Evolutionary conservation across 2,113 vertebrate genomes (phyloP), one percentile per base, ranked within the genome.

Genomic region (Mobula birostris): DNA sequence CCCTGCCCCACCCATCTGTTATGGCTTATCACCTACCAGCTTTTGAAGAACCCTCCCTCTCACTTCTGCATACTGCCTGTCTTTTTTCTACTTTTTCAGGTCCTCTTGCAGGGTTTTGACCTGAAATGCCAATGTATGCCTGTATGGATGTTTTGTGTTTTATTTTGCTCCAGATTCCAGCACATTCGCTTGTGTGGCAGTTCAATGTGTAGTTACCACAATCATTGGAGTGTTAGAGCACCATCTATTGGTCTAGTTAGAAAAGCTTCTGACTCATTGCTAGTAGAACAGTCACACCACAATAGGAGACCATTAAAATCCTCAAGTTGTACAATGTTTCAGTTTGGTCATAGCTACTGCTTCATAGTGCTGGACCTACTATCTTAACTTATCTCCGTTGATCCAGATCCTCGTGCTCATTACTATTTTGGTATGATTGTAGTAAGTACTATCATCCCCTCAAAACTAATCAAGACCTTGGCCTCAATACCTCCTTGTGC

Each of bases 161-260:
- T 70, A 11, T 70, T 70, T 70, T 70, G 68, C 68, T 70, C 12
- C 66, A 68, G 48, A 68, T 68, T 68, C 7, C 66, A 68, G 66
- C 68, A 70, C 68, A 70, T 0, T 70, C 11, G 12, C 12, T 70
- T 70, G 8, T 17, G 0, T 70, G 12, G 6, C 83, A 88, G 14
- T 88, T 88, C 8, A 63, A 68, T 70, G 29, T 24, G 63, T 27
- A 70, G 32, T 40, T 15, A 40, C 68, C 66, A 32, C 19, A 63
- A 7, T 68, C 7, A 68, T n/a, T 7, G 66, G 21, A 68, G 88
- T 36, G 36, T 24, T 72, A 40, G 66, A 74, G 90, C 68, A 93
- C 91, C 91, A 93, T 74, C 91, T 93, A 56, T 40, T 48, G 91
- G 29, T 15, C 91, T 40, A 93, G 12, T 72, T 56, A 72, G 17